Conservation (phyloP, 1,140 invertebrate species). For the Teleopsis dalmanni region DNA sequence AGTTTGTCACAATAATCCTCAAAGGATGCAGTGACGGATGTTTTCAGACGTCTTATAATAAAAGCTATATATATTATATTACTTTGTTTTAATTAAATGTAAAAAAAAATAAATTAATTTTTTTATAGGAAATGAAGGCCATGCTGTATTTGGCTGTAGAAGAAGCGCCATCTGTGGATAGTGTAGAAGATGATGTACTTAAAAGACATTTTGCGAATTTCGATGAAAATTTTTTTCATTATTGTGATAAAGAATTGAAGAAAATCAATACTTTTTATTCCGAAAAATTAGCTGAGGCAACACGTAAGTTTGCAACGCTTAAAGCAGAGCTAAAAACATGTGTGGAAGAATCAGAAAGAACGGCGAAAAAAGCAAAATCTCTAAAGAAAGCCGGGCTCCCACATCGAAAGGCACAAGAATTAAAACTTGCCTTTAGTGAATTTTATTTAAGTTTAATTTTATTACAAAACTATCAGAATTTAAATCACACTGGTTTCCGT, state of each 20-base stretch:
- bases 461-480: conserved; percentile 82
- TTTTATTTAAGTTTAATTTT: conserved; percentile 97
- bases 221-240: conserved; percentile 92
- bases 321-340: conserved; percentile 79
- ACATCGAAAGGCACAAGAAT: conserved; percentile 67
- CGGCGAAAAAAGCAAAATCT: conserved; percentile 49
- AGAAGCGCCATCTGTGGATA: conserved; percentile 78
- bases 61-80: not conserved
- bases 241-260: conserved; percentile 88
- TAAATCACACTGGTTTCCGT: conserved; percentile 98
- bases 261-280: conserved; percentile 98
- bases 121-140: conserved; percentile 77
- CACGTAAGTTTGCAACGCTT: conserved; percentile 84
- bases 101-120: not conserved
- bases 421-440: conserved; percentile 98
- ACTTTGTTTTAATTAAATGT: not conserved
- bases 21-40: no score
- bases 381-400: conserved; percentile 53
- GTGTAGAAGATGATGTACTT: conserved; percentile 79
- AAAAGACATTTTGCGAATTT: conserved; percentile 89
- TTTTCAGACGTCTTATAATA: not conserved
- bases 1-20: no score
- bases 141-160: conserved; percentile 84
- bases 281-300: conserved; percentile 96
- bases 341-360: conserved; percentile 56